Conservation (phyloP, 2,888 invertebrate genomes). For the Xylota sylvarum region DNA sequence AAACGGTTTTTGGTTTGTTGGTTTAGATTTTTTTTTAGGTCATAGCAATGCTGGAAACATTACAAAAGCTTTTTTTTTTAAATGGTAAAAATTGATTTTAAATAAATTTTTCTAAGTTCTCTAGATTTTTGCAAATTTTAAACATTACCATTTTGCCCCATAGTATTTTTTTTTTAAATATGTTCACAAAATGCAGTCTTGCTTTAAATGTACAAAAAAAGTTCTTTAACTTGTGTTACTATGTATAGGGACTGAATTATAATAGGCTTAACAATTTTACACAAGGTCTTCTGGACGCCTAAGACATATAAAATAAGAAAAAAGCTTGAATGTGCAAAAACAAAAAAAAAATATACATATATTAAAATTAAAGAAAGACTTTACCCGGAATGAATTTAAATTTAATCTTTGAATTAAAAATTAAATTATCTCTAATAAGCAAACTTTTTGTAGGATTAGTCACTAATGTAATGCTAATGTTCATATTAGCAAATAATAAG, state of each 20-base stretch:
- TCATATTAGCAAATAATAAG: conserved; percentile 2
- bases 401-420: too few relatives aligned
- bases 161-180: conserved; percentile 32
- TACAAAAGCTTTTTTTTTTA: conserved; percentile 78
- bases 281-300: conserved; percentile 55
- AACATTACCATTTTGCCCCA: conserved; percentile 69
- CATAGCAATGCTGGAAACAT: conserved; percentile 79
- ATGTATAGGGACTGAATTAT: conserved; percentile 28
- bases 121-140: conserved; percentile 56
- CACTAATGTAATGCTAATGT: conserved; percentile 15
- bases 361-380: neutral
- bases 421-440: conserved; percentile 26
- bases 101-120: conserved; percentile 50
- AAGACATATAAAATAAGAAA: conserved; percentile 22
- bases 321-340: conserved; percentile 49
- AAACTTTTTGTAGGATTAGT: conserved; percentile 26
- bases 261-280: conserved; percentile 58
- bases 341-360: neutral
- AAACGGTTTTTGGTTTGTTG: conserved; percentile 45
- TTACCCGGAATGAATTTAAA: conserved; percentile 2
- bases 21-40: conserved; percentile 56
- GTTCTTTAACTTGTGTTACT: conserved; percentile 48
- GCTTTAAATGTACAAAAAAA: conserved; percentile 60
- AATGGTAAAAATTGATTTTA: conserved; percentile 39
- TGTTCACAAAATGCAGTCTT: conserved; percentile 67